phyloP scores from a whole-genome alignment of 2,797 vertebrate species.

The Eleutherodactylus coqui region DNA sequence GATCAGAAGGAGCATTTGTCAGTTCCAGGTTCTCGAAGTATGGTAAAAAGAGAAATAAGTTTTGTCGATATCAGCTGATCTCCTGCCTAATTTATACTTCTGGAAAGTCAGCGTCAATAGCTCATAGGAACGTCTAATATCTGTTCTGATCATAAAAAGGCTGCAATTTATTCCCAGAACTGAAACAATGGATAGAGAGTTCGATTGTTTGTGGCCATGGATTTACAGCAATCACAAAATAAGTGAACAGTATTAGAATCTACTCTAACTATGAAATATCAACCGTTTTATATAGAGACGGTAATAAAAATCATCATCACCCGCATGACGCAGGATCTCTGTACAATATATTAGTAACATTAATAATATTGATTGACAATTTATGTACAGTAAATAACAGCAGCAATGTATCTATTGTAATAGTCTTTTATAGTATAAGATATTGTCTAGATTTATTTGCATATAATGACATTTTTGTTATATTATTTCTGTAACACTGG shows the following conservation, averaged over 20 bases:
- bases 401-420: no score
- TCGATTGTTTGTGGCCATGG: neutral
- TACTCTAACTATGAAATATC: no score
- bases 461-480: neutral
- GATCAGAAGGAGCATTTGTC: neutral
- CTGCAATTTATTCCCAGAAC: neutral
- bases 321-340: no score
- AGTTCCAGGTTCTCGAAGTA: neutral
- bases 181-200: neutral
- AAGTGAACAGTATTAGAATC: no score
- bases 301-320: no score
- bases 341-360: no score
- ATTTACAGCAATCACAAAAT: neutral
- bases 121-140: slow-evolving; percentile 4
- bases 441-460: neutral
- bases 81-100: neutral
- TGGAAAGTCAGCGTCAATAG: slow-evolving; percentile 29
- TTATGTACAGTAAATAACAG: no score
- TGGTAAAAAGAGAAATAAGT: neutral
- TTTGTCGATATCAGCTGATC: neutral
- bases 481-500: no score
- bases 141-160: neutral
- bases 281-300: no score
- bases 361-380: no score
- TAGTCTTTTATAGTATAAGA: no score